phyloP scores from a whole-genome alignment of 2,797 vertebrate species.

The Benthosema pterotum region DNA sequence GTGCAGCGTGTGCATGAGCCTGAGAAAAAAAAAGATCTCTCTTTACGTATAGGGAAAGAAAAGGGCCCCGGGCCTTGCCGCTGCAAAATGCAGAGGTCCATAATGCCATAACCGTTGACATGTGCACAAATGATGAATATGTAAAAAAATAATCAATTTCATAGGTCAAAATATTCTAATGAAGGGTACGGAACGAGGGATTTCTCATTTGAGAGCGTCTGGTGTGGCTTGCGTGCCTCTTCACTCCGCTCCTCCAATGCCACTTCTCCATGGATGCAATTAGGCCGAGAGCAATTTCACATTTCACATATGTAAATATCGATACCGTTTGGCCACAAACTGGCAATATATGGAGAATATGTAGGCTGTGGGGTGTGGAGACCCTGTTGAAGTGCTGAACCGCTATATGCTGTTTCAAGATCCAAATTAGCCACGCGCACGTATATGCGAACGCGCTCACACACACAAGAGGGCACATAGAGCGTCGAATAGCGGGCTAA shows the following conservation, averaged over 20 bases:
- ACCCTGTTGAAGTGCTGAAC: slow-evolving; percentile 57
- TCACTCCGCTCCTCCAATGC: slow-evolving; percentile 47
- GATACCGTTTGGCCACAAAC: slow-evolving; percentile 50
- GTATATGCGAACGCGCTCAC: slow-evolving; percentile 13
- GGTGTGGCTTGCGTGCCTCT: slow-evolving; percentile 60
- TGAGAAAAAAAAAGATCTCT: slow-evolving; percentile 41
- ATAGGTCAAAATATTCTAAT: slow-evolving; percentile 57
- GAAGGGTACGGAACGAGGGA: slow-evolving; percentile 54
- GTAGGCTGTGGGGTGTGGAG: slow-evolving; percentile 43
- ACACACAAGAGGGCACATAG: not conserved
- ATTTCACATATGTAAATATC: slow-evolving; percentile 76
- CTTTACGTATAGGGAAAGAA: slow-evolving; percentile 47
- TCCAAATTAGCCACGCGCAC: slow-evolving; percentile 53
- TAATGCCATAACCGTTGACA: slow-evolving; percentile 24
- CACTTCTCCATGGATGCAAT: slow-evolving; percentile 67
- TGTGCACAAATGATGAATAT: slow-evolving; percentile 51
- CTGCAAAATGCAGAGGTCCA: slow-evolving; percentile 32
- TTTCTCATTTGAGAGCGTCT: slow-evolving; percentile 48
- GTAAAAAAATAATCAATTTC: slow-evolving; percentile 63
- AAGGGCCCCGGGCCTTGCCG: slow-evolving; percentile 49
- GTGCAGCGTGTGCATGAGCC: not conserved
- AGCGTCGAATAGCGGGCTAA: slow-evolving; percentile 32
- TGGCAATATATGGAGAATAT: slow-evolving; percentile 50
- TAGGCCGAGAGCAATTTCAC: slow-evolving; percentile 72
- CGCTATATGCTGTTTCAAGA: slow-evolving; percentile 45